phyloP scores from a whole-genome alignment of 1,140 invertebrate species.

The Pseudomyrmex concolor region DNA sequence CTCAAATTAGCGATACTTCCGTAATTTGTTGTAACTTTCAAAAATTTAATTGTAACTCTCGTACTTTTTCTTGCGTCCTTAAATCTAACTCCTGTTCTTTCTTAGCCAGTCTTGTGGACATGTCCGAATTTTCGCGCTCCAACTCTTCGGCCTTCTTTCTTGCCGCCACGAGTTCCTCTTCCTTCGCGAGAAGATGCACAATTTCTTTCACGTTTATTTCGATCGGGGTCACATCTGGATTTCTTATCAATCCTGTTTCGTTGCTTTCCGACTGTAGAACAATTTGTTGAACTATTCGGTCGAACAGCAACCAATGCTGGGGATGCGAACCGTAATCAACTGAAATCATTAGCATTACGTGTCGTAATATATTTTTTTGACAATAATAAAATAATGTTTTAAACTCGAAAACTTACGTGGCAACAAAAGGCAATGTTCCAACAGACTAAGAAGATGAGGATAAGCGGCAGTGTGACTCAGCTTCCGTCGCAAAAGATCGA shows the following conservation, averaged over 20 bases:
- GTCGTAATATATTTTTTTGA: not conserved
- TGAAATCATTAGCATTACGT: slow-evolving; percentile 73
- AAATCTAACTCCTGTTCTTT: slow-evolving; percentile 97
- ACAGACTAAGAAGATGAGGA: slow-evolving; percentile 95
- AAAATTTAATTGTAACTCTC: not conserved
- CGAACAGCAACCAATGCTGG: slow-evolving; percentile 97
- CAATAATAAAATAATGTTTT: not conserved
- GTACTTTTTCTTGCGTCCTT: slow-evolving; percentile 93
- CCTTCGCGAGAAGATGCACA: slow-evolving; percentile 95
- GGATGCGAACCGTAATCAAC: slow-evolving; percentile 92
- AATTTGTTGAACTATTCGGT: slow-evolving; percentile 98
- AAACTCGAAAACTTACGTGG: slow-evolving; percentile 90
- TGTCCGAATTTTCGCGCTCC: slow-evolving; percentile 95
- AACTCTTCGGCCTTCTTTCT: slow-evolving; percentile 94
- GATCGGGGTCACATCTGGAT: slow-evolving; percentile 93
- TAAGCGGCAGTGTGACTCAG: slow-evolving; percentile 96
- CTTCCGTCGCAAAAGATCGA: slow-evolving; percentile 95
- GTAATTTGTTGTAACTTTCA: not conserved
- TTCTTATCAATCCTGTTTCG: slow-evolving; percentile 87
- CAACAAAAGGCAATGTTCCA: slow-evolving; percentile 96
- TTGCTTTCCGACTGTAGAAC: slow-evolving; percentile 92
- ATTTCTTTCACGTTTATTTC: slow-evolving; percentile 97
- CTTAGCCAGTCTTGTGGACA: slow-evolving; percentile 93
- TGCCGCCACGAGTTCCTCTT: slow-evolving; percentile 95
- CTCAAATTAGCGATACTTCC: not conserved